These are phyloP conservation scores for Mellivora capensis DNA, from an alignment of 2,113 vertebrate genomes.

Conservation along the genomic window DNA sequence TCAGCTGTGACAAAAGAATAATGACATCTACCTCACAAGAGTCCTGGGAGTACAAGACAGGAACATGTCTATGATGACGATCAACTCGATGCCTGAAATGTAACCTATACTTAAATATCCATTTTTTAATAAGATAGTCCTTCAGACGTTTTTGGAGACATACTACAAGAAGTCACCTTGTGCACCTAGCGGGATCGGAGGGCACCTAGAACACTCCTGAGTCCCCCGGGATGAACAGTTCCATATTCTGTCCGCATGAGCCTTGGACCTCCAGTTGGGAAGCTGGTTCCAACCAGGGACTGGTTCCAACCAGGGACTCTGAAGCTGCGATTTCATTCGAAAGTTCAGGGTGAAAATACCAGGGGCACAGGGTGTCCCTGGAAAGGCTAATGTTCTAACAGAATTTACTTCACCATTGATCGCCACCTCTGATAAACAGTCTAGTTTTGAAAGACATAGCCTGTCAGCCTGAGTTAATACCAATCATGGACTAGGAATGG, in stretches of 20 bases:
- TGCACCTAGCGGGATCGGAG: background rate
- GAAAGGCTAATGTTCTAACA: background rate
- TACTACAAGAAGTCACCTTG: background rate
- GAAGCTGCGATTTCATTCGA: background rate
- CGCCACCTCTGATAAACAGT: background rate
- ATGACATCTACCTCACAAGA: background rate
- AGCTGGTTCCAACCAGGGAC: background rate
- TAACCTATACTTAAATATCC: background rate
- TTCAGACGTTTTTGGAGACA: background rate
- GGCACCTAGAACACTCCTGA: background rate
- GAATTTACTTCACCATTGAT: background rate
- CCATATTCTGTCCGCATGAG: background rate
- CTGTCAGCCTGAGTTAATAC: background rate
- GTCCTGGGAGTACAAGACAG: background rate
- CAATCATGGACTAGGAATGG: background rate
- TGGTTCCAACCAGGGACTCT: background rate
- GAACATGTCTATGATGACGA: background rate
- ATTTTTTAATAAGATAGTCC: background rate
- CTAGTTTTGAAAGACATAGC: background rate
- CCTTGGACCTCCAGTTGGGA: background rate
- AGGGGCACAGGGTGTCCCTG: background rate
- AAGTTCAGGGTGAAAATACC: background rate
- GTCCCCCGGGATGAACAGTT: background rate
- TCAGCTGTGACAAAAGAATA: background rate
- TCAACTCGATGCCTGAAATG: background rate